Evolutionary conservation across 1,140 invertebrate genomes (phyloP), one percentile per base, ranked within the genome.

Genomic region (Helicorthomorpha holstii): DNA sequence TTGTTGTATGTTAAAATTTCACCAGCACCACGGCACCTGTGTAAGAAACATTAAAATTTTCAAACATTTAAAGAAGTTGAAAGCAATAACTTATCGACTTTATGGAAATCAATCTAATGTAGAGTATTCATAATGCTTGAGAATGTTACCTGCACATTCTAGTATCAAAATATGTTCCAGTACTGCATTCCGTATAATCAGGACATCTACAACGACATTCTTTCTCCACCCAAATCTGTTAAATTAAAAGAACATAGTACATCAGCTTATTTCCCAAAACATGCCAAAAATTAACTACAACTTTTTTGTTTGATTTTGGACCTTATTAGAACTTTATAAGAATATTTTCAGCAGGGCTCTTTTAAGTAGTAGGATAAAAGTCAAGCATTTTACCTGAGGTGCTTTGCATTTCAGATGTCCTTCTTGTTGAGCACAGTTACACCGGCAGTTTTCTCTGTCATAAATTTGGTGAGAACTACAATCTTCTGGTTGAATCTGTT

Each of bases 131-230:
- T 19, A 16, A 51, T 51, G n/a, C n/a, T n/a, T n/a, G n/a, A n/a
- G n/a, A n/a, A n/a, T n/a, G n/a, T n/a, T n/a, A 50, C 48, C 48
- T 29, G 48, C 48, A 50, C 3, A 41, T 29, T 19, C 29, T 10
- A 19, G 48, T 14, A 25, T 50, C 48, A 23, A 50, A 50, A 22
- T 50, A 50, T 12, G 48, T 50, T 50, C 48, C 48, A 7, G 48
- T 50, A 25, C 48, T 50, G 48, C 48, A 50, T 34, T 50, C 48
- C 2, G 29, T 25, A 7, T 10, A 21, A 10, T 50, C 48, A 7
- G 48, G 48, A 24, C 48, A 50, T 50, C 34, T 29, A 41, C 48
- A 50, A 7, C 24, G 14, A 21, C 48, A 50, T 4, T 50, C 48
- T 34, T 41, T 16, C 23, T 50, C 48, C 4, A 7, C 10, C 48